Evolutionary conservation across 2,888 invertebrate species (phyloP).

Genomic region (Siphonodentalium dalli): DNA sequence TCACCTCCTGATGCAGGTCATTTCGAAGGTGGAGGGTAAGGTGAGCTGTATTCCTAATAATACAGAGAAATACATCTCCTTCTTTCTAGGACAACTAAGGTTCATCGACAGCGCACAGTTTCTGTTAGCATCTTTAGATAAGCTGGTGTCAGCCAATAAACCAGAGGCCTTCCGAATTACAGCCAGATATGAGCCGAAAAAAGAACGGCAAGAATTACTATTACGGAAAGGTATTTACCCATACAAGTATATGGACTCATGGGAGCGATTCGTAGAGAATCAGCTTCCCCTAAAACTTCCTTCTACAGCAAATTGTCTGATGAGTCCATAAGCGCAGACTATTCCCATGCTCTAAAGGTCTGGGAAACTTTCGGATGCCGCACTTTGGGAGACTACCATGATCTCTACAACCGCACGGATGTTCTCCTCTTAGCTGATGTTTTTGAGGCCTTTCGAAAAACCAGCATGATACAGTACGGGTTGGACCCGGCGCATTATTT

Average conservation of each 20-base stretch:
- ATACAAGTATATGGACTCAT: constrained; percentile 46
- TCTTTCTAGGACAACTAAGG: constrained; percentile 32
- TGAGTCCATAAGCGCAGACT: constrained; percentile 28
- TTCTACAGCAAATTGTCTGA: constrained; percentile 25
- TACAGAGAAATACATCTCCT: constrained; percentile 33
- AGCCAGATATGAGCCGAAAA: constrained; percentile 2
- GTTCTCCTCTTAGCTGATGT: constrained; percentile 39
- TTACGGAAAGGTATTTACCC: constrained; percentile 46
- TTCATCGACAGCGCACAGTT: constrained; percentile 22
- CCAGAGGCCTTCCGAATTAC: constrained; percentile 3
- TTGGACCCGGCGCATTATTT: constrained; percentile 44
- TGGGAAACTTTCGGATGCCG: constrained; percentile 25
- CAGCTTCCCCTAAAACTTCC: constrained; percentile 20
- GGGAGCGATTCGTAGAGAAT: constrained; percentile 35
- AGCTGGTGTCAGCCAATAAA: neutral
- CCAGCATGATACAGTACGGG: constrained; percentile 39
- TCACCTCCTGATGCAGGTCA: constrained; percentile 23
- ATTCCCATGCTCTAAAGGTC: constrained; percentile 28
- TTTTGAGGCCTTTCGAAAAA: constrained; percentile 43
- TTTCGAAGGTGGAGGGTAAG: constrained; percentile 3
- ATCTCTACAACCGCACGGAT: constrained; percentile 39
- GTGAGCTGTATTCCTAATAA: constrained; percentile 19
- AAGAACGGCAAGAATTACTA: constrained; percentile 1
- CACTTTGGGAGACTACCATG: constrained; percentile 41
- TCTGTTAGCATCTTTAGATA: constrained; percentile 4